Conservation (phyloP, 2,113 vertebrate genomes). For the Corythoichthys haematopterus region DNA sequence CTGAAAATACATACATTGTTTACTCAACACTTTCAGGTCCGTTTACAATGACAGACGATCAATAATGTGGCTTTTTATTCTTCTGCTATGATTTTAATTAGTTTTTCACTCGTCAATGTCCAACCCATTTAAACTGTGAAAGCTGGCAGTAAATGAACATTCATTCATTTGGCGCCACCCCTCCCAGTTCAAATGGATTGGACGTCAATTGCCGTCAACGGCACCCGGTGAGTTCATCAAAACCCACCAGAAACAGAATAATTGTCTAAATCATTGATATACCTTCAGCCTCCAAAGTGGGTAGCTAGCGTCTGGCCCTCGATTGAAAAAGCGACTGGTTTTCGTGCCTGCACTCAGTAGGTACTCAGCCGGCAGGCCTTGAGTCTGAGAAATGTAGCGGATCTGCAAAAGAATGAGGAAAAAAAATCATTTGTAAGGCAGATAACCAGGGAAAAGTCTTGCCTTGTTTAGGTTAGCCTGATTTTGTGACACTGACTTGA, state of each 20-base stretch:
- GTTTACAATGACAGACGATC: not conserved
- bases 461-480: not conserved
- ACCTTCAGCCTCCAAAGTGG: slow-evolving; percentile 98
- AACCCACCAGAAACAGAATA: no score
- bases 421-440: not conserved
- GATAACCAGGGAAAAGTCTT: not conserved
- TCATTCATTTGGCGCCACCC: no score
- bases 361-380: slow-evolving; percentile 95
- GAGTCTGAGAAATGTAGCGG: slow-evolving; percentile 97
- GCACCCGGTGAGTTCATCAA: no score
- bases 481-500: slow-evolving; percentile 77
- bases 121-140: no score
- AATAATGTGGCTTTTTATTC: no score
- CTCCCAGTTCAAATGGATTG: no score
- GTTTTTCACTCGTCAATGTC: no score
- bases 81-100: no score
- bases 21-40: not conserved
- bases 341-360: slow-evolving; percentile 95
- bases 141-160: no score
- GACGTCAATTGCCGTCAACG: no score
- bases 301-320: slow-evolving; percentile 91
- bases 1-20: slow-evolving; percentile 58
- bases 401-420: slow-evolving; percentile 72
- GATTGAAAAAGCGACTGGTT: slow-evolving; percentile 95
- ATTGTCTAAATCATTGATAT: not conserved